These are phyloP conservation scores for Mystacornis crossleyi DNA, from an alignment of 2,113 vertebrate species.

Conservation along the genomic window DNA sequence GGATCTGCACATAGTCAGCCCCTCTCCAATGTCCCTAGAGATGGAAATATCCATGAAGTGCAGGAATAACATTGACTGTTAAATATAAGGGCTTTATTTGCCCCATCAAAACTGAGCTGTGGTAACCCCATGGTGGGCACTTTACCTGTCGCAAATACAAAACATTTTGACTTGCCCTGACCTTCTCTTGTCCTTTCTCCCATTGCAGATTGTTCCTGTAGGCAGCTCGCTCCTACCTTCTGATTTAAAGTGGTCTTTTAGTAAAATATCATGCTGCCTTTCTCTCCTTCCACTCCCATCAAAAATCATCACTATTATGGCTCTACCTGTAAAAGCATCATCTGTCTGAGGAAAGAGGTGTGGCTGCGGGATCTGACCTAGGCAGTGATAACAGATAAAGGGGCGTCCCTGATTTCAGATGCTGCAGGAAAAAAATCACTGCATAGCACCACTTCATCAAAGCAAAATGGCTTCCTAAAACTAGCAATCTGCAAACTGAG, in stretches of 20 bases:
- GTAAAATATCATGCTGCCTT: not conserved
- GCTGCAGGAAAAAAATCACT: not conserved
- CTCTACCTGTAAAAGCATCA: not conserved
- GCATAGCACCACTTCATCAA: not conserved
- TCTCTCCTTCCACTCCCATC: not conserved
- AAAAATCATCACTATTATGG: not conserved
- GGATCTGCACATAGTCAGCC: not conserved
- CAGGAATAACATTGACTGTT: not conserved
- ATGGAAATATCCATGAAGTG: not conserved
- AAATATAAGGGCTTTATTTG: not conserved
- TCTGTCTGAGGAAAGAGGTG: not conserved
- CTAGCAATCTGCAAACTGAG: not conserved
- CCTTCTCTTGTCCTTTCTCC: not conserved
- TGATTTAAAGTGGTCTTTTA: not conserved
- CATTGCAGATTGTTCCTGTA: not conserved
- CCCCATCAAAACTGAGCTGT: not conserved
- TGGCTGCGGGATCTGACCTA: not conserved
- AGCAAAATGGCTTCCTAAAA: not conserved
- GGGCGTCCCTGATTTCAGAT: not conserved
- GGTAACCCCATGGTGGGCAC: fast-evolving
- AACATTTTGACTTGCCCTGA: not conserved
- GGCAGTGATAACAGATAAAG: not conserved
- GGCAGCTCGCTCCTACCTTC: not conserved
- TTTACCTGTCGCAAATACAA: not conserved
- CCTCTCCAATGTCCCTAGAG: not conserved